Base-by-base conservation (phyloP, 2,888 invertebrate species). In the Scrobipalpa atriplicella region DNA sequence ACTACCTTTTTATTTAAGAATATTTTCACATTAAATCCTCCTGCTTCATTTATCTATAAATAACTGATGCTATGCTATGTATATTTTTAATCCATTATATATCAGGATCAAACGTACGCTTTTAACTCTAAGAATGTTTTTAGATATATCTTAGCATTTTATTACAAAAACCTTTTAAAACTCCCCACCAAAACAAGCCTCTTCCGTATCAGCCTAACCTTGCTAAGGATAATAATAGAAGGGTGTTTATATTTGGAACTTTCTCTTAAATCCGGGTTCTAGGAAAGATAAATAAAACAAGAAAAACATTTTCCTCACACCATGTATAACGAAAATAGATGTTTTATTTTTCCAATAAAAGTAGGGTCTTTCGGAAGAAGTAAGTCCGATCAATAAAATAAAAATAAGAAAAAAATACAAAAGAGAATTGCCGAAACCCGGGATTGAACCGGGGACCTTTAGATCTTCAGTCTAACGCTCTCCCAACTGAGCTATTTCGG, bases 401-500 rank as follows among this genome's bases (percentile, higher is more conserved):
- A 62, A 69, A 66, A 21, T 41, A 62, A 69, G 66, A 54, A 19
- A 66, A 71, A 76, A 76, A 73, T 70, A 2, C 47, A 3, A 1
- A 16, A 58, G 29, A 58, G 19, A n/a, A 19, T 13, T 78, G 80
- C 80, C 80, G 85, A 85, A 87, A 87, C 87, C 86, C 78, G 86
- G 86, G 86, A 86, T 86, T 80, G 86, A 86, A 86, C 86, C 87
- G 76, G 87, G 86, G 86, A 87, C 86, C 86, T 86, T 85, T 86
- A 86, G 86, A 86, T 86, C 85, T 85, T 86, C 86, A 86, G 86
- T 86, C 86, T 87, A 87, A 87, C 86, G 86, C 86, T 87, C 87
- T 87, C 87, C 87, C 87, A 86, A 87, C 87, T 87, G 87, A 87
- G 86, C 87, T 87, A 87, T 87, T 87, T 87, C 87, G 87, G 86